These are phyloP conservation scores for Ophion ventricosus DNA, from an alignment of 2,888 invertebrate genomes.

Conservation along the genomic window DNA sequence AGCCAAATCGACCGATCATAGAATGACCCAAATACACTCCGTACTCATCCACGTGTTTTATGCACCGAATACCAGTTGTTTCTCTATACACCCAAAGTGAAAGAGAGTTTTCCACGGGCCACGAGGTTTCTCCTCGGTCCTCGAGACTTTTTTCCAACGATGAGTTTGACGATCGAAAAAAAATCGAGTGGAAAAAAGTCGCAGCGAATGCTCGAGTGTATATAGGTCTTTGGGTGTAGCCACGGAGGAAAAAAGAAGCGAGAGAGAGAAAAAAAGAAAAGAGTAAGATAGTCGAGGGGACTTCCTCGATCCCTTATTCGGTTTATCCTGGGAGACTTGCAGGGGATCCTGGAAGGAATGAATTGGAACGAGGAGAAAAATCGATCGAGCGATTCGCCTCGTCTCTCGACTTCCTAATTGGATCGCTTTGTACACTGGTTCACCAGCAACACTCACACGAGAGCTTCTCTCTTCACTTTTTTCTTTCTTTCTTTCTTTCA, in stretches of 20 bases:
- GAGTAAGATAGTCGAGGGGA: constrained; percentile 33
- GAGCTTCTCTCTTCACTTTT: constrained; percentile 40
- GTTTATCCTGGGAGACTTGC: constrained; percentile 54
- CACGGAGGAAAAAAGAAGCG: constrained; percentile 1
- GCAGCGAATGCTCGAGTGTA: not conserved
- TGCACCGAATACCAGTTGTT: constrained; percentile 61
- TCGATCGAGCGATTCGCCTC: constrained; percentile 76
- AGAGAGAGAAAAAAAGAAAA: not conserved
- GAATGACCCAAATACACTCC: constrained; percentile 10
- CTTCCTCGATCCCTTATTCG: constrained; percentile 22
- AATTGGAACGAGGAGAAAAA: constrained; percentile 51
- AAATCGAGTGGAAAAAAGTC: constrained; percentile 35
- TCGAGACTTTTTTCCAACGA: constrained; percentile 36
- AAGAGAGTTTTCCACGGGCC: constrained; percentile 47
- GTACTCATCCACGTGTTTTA: constrained; percentile 17
- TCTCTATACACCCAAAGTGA: constrained; percentile 26
- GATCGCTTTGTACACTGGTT: constrained; percentile 75
- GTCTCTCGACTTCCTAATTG: constrained; percentile 77
- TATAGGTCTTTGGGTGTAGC: constrained; percentile 8
- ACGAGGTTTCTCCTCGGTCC: constrained; percentile 27
- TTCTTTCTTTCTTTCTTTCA: not conserved
- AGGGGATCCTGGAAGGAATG: constrained; percentile 57
- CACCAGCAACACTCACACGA: constrained; percentile 43
- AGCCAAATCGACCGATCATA: not conserved
- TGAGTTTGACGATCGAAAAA: constrained; percentile 31